Evolutionary conservation across 2,113 vertebrate genomes (phyloP).

Genomic region (Taxidea taxus): DNA sequence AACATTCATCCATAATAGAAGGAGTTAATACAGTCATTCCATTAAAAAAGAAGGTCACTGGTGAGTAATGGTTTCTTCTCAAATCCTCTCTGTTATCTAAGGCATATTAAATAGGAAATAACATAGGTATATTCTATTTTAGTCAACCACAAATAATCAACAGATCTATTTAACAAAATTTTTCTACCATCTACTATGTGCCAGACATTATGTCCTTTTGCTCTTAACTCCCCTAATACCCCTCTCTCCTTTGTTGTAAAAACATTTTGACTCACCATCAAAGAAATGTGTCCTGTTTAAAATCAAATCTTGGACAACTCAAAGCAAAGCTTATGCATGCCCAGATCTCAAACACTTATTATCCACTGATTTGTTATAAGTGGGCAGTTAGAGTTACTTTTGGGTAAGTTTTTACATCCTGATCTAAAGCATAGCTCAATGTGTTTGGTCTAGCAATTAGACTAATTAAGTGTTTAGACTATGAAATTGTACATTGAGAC

Average conservation of each 20-base stretch:
- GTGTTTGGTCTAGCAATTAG: conserved; percentile 15
- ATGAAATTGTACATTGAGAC: background rate
- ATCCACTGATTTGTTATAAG: background rate
- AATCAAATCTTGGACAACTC: background rate
- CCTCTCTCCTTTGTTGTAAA: background rate
- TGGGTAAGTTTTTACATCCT: background rate
- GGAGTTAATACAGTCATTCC: background rate
- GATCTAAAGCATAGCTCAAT: background rate
- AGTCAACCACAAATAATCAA: background rate
- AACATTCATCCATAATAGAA: background rate
- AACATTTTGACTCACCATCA: background rate
- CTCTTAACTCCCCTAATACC: background rate
- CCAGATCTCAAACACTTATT: background rate
- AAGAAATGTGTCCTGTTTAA: background rate
- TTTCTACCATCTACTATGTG: background rate
- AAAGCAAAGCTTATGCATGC: background rate
- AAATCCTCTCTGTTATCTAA: background rate
- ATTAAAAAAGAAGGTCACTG: background rate
- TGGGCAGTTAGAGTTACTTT: background rate
- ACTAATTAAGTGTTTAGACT: background rate
- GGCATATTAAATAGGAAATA: background rate
- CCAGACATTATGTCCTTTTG: background rate
- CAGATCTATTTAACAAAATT: background rate
- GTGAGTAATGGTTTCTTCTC: background rate
- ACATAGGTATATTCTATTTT: background rate